A percentile compares a stretch with the other conserved stretches of the same genome.
These are phyloP conservation scores for Gasteruption jaculator DNA, from an alignment of 2,888 invertebrate species.

Conservation along the genomic window DNA sequence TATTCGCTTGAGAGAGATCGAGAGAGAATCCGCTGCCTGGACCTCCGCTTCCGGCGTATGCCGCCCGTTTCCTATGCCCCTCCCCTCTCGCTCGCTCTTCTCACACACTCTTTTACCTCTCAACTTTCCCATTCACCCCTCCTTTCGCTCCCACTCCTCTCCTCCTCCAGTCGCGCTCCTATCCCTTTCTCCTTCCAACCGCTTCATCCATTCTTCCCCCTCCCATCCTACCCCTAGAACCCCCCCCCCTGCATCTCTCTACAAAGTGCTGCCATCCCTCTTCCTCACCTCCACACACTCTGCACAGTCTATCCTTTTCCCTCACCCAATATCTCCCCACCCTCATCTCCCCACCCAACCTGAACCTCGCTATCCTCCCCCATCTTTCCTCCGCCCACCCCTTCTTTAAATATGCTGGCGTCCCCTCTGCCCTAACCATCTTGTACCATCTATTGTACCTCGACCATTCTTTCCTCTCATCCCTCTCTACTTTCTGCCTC, in stretches of 20 bases:
- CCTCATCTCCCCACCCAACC: constrained; percentile 5
- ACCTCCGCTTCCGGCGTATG: no score
- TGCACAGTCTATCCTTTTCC: constrained; percentile 7
- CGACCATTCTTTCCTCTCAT: background rate
- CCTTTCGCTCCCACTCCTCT: background rate
- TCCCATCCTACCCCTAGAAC: background rate
- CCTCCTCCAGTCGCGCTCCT: background rate
- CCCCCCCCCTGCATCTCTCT: background rate
- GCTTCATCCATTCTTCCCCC: background rate
- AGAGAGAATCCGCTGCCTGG: no score
- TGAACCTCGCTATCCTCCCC: constrained; percentile 4
- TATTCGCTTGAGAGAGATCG: no score
- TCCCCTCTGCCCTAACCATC: background rate
- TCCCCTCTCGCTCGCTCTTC: no score
- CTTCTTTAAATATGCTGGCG: background rate
- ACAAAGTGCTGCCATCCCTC: constrained; percentile 5
- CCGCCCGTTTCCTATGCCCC: no score
- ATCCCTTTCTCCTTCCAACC: constrained; percentile 1
- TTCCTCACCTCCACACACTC: constrained; percentile 1
- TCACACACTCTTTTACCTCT: no score
- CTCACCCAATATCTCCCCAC: constrained; percentile 1
- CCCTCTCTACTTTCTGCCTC: constrained; percentile 2
- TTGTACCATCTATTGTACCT: constrained; percentile 4
- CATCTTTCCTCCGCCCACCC: background rate
- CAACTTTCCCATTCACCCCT: background rate